phyloP scores from a whole-genome alignment of 2,797 vertebrate genomes.

The Melanitta fusca region DNA sequence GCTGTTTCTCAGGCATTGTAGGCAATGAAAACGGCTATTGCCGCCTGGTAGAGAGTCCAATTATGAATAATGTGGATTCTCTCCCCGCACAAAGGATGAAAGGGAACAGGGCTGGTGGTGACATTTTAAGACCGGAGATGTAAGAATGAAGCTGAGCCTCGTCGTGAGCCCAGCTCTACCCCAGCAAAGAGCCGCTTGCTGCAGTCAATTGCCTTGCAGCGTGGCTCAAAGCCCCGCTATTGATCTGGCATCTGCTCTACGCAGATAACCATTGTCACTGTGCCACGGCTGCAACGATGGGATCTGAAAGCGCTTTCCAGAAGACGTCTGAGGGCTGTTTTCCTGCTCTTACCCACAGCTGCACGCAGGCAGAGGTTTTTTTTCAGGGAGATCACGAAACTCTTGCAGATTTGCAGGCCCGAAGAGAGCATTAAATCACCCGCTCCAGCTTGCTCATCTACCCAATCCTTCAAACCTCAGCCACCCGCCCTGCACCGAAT shows the following conservation, averaged over 20 bases:
- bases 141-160: constrained; percentile 23
- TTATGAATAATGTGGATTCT: constrained; percentile 47
- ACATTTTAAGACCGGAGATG: constrained; percentile 59
- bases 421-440: neutral
- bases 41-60: constrained; percentile 64
- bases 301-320: constrained; percentile 61
- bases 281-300: neutral
- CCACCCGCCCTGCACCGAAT: neutral
- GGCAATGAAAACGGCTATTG: constrained; percentile 37
- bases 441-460: neutral
- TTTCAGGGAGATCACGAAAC: neutral
- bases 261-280: constrained; percentile 30
- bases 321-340: constrained; percentile 15
- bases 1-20: constrained; percentile 22
- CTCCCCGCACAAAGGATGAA: constrained; percentile 65
- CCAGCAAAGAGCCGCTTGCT: constrained; percentile 49
- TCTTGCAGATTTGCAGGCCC: neutral
- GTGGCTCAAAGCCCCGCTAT: constrained; percentile 53
- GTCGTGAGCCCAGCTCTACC: constrained; percentile 41
- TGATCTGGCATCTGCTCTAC: constrained; percentile 64
- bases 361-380: constrained; percentile 3
- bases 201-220: constrained; percentile 60
- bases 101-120: constrained; percentile 58
- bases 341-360: neutral
- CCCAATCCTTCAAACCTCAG: neutral